A percentile compares a stretch with the other conserved stretches of the same genome.
These are phyloP conservation scores for Vanessa atalanta DNA, from an alignment of 1,140 invertebrate genomes.

Conservation along the genomic window DNA sequence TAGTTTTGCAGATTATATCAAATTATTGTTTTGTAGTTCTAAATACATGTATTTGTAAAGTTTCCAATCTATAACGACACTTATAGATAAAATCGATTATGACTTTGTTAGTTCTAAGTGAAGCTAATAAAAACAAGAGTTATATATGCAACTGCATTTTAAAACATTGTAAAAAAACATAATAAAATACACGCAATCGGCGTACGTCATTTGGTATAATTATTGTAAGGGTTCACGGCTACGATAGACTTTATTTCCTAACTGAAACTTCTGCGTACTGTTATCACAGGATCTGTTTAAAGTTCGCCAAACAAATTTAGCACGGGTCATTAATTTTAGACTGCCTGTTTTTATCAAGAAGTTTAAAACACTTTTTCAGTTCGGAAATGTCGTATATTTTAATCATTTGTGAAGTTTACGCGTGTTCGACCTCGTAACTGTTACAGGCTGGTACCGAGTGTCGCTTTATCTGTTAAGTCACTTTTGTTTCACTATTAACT, in stretches of 20 bases:
- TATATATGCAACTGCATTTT: too few relatives aligned
- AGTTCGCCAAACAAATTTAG: constrained; percentile 41
- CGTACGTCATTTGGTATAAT: constrained; percentile 18
- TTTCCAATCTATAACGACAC: too few relatives aligned
- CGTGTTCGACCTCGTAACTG: constrained; percentile 30
- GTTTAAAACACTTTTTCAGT: constrained; percentile 41
- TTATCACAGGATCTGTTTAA: constrained; percentile 41
- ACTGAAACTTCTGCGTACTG: constrained; percentile 36
- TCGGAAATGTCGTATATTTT: constrained; percentile 33
- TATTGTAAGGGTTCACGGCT: constrained; percentile 17
- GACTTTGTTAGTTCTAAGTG: too few relatives aligned
- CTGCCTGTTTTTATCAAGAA: constrained; percentile 38
- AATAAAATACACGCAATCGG: constrained; percentile 14
- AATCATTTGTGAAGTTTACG: constrained; percentile 30
- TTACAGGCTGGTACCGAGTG: constrained; percentile 38
- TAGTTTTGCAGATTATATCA: too few relatives aligned
- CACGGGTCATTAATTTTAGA: constrained; percentile 41
- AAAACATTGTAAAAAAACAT: not conserved
- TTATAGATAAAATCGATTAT: too few relatives aligned
- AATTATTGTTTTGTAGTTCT: too few relatives aligned
- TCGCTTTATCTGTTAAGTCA: constrained; percentile 29
- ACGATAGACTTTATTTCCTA: constrained; percentile 28
- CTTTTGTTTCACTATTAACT: constrained; percentile 21
- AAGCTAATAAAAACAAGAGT: too few relatives aligned
- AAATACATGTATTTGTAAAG: too few relatives aligned